A percentile compares a stretch with the other conserved stretches of the same genome.
phyloP scores from a whole-genome alignment of 2,888 invertebrate genomes.

The Clepsis dumicolana region DNA sequence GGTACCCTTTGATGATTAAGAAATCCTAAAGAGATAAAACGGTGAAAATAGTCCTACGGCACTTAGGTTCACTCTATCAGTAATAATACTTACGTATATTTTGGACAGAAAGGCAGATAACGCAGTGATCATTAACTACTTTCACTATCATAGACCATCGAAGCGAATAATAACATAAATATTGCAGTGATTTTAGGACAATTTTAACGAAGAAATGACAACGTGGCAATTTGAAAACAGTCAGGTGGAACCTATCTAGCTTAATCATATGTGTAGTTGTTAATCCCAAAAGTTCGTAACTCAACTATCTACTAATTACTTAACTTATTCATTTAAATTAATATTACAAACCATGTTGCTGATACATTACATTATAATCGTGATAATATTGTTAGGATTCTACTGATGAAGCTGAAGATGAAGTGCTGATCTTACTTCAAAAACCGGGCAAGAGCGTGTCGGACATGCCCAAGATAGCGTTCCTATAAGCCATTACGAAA shows the following conservation, averaged over 20 bases:
- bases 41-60: neutral
- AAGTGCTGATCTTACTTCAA: no score
- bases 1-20: no score
- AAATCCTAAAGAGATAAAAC: neutral
- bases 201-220: constrained; percentile 59
- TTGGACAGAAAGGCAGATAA: neutral
- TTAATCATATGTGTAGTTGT: no score
- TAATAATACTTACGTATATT: neutral
- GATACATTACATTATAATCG: no score
- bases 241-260: neutral
- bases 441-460: no score
- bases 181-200: constrained; percentile 60
- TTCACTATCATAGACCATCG: constrained; percentile 59
- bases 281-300: no score
- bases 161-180: constrained; percentile 52
- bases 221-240: constrained; percentile 47
- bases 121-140: constrained; percentile 48
- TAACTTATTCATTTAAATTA: neutral
- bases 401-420: no score
- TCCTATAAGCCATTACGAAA: no score
- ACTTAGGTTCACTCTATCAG: neutral
- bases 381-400: no score
- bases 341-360: no score
- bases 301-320: neutral
- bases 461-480: no score